Conservation (phyloP, 2,797 vertebrate species). For the Halcyon badia region DNA sequence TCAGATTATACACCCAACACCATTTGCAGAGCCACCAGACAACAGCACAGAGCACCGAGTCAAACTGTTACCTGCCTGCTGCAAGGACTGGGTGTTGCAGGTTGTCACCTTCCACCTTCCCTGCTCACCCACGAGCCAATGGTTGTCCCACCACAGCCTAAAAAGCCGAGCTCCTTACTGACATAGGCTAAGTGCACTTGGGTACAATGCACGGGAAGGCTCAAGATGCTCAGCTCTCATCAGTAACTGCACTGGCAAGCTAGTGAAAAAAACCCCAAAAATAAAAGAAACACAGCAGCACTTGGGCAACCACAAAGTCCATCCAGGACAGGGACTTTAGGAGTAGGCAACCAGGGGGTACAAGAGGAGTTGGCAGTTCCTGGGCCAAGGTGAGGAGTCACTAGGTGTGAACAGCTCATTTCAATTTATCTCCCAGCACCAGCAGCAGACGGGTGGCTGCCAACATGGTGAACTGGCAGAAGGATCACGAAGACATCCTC, state of each 20-base stretch:
- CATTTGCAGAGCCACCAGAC: background rate
- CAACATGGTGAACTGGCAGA: background rate
- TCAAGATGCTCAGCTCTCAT: rapidly evolving
- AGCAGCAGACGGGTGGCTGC: background rate
- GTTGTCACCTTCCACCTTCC: background rate
- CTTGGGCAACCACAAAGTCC: background rate
- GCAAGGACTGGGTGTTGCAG: background rate
- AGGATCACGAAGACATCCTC: background rate
- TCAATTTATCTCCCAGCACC: background rate
- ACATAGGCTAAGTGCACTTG: background rate
- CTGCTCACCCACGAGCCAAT: rapidly evolving
- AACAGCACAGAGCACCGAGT: background rate
- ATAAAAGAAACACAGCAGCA: background rate
- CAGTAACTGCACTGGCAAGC: background rate
- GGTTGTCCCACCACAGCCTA: background rate
- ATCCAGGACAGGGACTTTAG: background rate
- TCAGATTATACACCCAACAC: background rate
- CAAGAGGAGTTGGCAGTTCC: background rate
- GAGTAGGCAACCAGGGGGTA: background rate
- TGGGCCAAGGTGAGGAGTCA: background rate
- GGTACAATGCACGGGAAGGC: rapidly evolving
- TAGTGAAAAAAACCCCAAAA: background rate
- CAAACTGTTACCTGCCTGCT: background rate
- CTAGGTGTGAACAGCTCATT: background rate
- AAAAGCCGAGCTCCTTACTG: background rate